Evolutionary conservation across 1,140 invertebrate genomes (phyloP), one percentile per base, ranked within the genome.

Genomic region (Pectinophora gossypiella): DNA sequence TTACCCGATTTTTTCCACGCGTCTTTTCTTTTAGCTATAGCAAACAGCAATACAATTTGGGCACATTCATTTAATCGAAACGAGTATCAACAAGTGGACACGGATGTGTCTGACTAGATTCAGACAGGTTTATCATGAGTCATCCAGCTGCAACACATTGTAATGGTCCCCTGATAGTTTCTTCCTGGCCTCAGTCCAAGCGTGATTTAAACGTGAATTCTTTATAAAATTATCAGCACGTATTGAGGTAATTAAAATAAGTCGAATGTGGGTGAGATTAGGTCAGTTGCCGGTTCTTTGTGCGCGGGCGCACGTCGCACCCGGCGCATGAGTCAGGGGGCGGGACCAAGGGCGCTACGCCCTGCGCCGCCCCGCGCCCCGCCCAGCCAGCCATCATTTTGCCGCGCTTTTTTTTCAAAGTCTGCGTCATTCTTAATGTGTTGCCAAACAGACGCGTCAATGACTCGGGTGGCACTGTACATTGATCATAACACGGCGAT

Each of bases 291-390:
- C n/a, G 10, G 3, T 40, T 10, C 2, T 40, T 10, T 15, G 36
- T 15, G 36, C 9, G 32, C 38, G 55, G 21, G 44, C 59, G 53
- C 56, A 42, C 68, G 70, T 64, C 58, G 63, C 64, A 68, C 67
- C 62, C 48, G 57, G 55, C 59, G 61, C 51, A 63, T 82, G 77
- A 83, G 62, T 81, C 72, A 83, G 77, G 62, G 76, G 82, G 82
- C 82, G 82, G 74, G 59, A 69, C 78, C 75, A 74, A 80, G 76
- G 80, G 80, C 80, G 80, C 77, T 76, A 82, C 80, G 80, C 79
- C 82, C 77, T 76, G 63, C 72, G 54, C 73, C 74, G 74, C 79
- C 77, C 74, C 76, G 32, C 56, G 59, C 70, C 56, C 74, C 79
- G 79, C 78, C 58, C 58, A 77, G 57, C 65, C 75, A 74, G 66